These are phyloP conservation scores for Ammodytes marinus DNA, from an alignment of 2,113 vertebrate genomes.

Conservation along the genomic window DNA sequence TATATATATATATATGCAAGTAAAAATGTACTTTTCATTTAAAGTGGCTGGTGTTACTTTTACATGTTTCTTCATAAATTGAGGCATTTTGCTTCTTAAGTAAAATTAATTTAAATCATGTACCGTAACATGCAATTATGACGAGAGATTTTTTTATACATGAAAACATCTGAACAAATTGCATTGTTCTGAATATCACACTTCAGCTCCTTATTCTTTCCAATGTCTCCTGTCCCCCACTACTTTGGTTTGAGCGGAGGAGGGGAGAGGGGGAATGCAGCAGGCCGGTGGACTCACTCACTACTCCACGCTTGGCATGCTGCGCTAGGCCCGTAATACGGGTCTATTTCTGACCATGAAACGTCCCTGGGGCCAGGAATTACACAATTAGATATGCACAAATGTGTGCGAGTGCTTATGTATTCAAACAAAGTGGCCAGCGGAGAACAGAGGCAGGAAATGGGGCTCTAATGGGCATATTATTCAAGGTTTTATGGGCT, in stretches of 20 bases:
- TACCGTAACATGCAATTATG: not conserved
- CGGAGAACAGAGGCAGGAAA: conserved; percentile 77
- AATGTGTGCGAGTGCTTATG: conserved; percentile 67
- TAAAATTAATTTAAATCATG: not conserved
- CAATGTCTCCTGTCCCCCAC: not conserved
- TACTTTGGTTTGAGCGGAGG: conserved; percentile 21
- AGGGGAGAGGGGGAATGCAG: not conserved
- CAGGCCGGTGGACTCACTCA: conserved; percentile 21
- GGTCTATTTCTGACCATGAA: conserved; percentile 57
- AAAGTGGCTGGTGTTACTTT: not conserved
- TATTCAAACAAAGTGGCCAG: conserved; percentile 64
- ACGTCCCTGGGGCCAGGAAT: conserved; percentile 63
- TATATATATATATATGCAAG: not conserved
- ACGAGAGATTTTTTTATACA: not conserved
- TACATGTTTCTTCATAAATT: not conserved
- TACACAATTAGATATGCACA: conserved; percentile 74
- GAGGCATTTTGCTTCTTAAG: not conserved
- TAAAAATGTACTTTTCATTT: not conserved
- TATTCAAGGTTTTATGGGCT: conserved; percentile 71
- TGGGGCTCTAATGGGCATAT: conserved; percentile 67
- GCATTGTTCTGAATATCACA: conserved; percentile 16
- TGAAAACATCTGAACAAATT: not conserved
- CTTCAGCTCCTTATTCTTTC: conserved; percentile 20
- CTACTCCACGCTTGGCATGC: conserved; percentile 38
- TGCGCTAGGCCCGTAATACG: conserved; percentile 38